A percentile compares a stretch with the other conserved stretches of the same genome.
Evolutionary conservation across 2,797 vertebrate genomes (phyloP).

Genomic region (Neosilurus mollespiculum): DNA sequence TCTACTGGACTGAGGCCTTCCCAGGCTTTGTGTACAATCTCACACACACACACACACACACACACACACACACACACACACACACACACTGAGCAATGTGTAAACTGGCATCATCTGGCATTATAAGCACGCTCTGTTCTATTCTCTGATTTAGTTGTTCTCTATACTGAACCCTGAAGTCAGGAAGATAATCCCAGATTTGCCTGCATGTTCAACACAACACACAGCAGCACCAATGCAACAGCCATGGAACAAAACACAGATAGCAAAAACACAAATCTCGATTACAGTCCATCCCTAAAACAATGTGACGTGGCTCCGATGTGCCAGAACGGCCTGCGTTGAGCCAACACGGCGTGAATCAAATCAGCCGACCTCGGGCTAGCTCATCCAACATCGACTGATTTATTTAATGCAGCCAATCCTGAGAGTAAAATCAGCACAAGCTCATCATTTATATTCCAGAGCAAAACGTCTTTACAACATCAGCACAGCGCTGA

Average conservation of each 20-base stretch:
- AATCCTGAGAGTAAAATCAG: not conserved
- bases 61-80: constrained; percentile 8
- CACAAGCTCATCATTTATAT: not conserved
- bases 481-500: constrained; percentile 28
- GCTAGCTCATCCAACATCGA: not conserved
- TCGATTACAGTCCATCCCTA: constrained; percentile 5
- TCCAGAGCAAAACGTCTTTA: constrained; percentile 30
- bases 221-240: not conserved
- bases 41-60: not conserved
- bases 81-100: not conserved
- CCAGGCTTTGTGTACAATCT: not conserved
- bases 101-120: constrained; percentile 9
- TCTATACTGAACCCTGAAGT: not conserved
- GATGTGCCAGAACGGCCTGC: constrained; percentile 38
- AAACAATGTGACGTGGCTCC: constrained; percentile 12
- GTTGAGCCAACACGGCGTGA: not conserved
- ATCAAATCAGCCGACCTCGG: constrained; percentile 3
- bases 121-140: constrained; percentile 25
- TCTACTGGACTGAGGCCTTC: not conserved
- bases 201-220: constrained; percentile 1
- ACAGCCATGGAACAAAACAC: constrained; percentile 1
- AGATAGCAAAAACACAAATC: not conserved
- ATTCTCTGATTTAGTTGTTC: not conserved
- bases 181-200: constrained; percentile 19
- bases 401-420: not conserved